Conservation (phyloP, 2,113 vertebrate genomes). For the Chionomys nivalis region DNA sequence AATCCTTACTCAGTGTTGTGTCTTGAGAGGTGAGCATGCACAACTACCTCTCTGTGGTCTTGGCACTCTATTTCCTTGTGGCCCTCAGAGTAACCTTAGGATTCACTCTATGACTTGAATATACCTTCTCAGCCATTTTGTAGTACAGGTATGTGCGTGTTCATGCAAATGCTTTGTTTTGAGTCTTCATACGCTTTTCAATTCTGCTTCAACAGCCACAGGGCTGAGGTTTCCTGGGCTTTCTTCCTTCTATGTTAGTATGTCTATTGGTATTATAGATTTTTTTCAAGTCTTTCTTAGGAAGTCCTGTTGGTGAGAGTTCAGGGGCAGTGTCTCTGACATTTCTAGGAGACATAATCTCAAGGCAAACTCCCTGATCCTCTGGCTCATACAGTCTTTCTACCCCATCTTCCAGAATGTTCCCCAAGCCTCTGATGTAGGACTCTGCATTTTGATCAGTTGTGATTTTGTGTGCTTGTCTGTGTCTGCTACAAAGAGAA, state of each 20-base stretch:
- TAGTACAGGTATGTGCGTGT: background rate
- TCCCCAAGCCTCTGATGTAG: background rate
- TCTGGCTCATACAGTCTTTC: background rate
- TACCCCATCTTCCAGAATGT: background rate
- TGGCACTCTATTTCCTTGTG: background rate
- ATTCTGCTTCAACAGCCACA: background rate
- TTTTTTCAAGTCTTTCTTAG: background rate
- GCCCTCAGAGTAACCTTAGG: background rate
- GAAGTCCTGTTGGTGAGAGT: background rate
- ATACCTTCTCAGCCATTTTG: conserved; percentile 17
- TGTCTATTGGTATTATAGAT: background rate
- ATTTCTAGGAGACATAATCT: background rate
- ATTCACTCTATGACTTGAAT: background rate
- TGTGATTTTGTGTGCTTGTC: background rate
- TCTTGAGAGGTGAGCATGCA: background rate
- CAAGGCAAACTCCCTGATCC: background rate
- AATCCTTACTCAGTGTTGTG: background rate
- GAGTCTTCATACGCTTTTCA: conserved; percentile 3
- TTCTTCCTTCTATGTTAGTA: background rate
- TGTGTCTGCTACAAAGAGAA: background rate
- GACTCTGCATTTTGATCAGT: no score
- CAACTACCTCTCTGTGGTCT: background rate
- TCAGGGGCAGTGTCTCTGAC: background rate
- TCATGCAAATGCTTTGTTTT: background rate
- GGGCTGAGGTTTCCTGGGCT: background rate